Evolutionary conservation across 2,113 vertebrate genomes (phyloP).

Genomic region (Melospiza melodia): DNA sequence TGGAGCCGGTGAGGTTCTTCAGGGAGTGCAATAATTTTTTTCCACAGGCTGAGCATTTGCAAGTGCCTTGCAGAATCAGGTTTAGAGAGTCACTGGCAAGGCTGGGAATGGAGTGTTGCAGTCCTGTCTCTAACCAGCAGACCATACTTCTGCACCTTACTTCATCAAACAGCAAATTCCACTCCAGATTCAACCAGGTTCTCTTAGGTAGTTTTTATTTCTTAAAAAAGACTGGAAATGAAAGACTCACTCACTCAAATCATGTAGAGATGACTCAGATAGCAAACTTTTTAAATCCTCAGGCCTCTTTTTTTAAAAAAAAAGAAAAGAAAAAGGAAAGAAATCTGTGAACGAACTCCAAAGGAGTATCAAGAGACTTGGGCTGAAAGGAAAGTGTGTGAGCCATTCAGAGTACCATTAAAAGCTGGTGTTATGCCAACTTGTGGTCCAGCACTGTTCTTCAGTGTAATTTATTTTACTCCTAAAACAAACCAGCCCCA

Average conservation of each 20-base stretch:
- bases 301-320: not conserved
- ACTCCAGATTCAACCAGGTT: not conserved
- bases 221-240: slow-evolving; percentile 27
- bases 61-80: not conserved
- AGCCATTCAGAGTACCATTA: slow-evolving; percentile 42
- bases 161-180: slow-evolving; percentile 16
- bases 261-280: slow-evolving; percentile 24
- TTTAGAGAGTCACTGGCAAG: not conserved
- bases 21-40: not conserved
- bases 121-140: not conserved
- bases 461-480: slow-evolving; percentile 48
- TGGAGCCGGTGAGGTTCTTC: not conserved
- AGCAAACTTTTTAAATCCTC: slow-evolving; percentile 13
- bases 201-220: not conserved
- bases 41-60: not conserved
- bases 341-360: slow-evolving; percentile 23
- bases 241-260: slow-evolving; percentile 2
- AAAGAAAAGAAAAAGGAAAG: not conserved
- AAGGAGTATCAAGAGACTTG: slow-evolving; percentile 1
- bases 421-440: slow-evolving; percentile 40
- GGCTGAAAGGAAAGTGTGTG: slow-evolving; percentile 9
- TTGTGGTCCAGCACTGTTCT: not conserved
- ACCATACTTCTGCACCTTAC: not conserved
- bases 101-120: not conserved
- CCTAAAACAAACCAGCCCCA: slow-evolving; percentile 25